Evolutionary conservation across 2,113 vertebrate species (phyloP).

Genomic region (Scalopus aquaticus): DNA sequence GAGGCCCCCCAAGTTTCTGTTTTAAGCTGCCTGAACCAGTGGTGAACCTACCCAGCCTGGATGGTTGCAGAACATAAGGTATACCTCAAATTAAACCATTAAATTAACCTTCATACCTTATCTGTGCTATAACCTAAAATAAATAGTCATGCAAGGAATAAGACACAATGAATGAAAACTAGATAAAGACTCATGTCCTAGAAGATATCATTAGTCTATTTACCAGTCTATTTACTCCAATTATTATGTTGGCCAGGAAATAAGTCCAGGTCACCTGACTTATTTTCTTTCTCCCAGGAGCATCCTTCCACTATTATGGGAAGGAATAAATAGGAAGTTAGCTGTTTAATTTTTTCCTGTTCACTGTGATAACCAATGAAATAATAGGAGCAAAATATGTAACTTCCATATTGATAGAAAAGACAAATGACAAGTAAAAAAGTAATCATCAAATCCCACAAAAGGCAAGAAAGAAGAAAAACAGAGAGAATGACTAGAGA

Average conservation of each 20-base stretch:
- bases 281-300: not conserved
- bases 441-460: not conserved
- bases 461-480: not conserved
- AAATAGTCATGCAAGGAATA: not conserved
- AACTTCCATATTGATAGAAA: not conserved
- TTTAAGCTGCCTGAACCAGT: too few relatives aligned
- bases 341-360: not conserved
- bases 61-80: not conserved
- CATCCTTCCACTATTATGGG: not conserved
- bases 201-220: not conserved
- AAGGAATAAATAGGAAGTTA: not conserved
- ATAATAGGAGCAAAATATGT: not conserved
- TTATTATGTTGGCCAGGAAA: not conserved
- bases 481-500: not conserved
- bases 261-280: not conserved
- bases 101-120: not conserved
- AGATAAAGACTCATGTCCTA: not conserved
- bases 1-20: too few relatives aligned
- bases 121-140: not conserved
- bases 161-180: not conserved
- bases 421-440: not conserved
- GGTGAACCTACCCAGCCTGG: too few relatives aligned
- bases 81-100: not conserved
- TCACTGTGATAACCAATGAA: not conserved
- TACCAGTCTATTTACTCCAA: not conserved